Evolutionary conservation across 2,888 invertebrate species (phyloP), one percentile per base, ranked within the genome.

Genomic region (Dromius quadrimaculatus): DNA sequence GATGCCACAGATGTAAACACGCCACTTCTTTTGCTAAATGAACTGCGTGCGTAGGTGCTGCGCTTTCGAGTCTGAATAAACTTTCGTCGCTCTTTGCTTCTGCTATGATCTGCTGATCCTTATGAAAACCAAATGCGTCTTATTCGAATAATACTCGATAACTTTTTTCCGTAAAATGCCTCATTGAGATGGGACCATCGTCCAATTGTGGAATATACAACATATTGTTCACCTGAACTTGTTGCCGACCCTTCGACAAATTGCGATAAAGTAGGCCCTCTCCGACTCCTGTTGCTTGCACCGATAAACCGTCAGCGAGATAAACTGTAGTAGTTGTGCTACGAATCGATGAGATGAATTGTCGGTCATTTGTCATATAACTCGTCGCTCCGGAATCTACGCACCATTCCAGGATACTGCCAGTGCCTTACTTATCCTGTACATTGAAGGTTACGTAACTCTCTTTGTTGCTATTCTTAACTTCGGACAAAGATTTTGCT

Each of bases 341-440:
- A 47, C 47, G 47, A 47, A 47, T 19, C 1, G 5, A 6, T 47
- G 47, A 47, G 19, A 47, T 17, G 19, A 17, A 3, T 47, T 17
- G 5, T n/a, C n/a, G 47, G 1, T 47, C 47, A 47, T 1, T 47
- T 47, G 47, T 47, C 47, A 47, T 47, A 19, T 47, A 28, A 28
- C 28, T 54, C 47, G 47, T 47, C 1, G 45, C n/a, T 15, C 45
- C 45, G n/a, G 45, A 45, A 45, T 45, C 45, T 9, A 45, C 6
- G 15, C 15, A 45, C 54, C 22, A 54, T 1, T 2, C 2, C 4
- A 1, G 4, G 13, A 1, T 2, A 4, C 20, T n/a, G 1, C 1
- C 9, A 5, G 20, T 28, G n/a, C 1, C 8, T 9, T 3, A n/a
- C 23, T 20, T 28, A 6, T 54, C 22, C 6, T 28, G 54, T 3